These are phyloP conservation scores for Pogoniulus pusillus DNA, from an alignment of 2,797 vertebrate genomes.

Conservation along the genomic window DNA sequence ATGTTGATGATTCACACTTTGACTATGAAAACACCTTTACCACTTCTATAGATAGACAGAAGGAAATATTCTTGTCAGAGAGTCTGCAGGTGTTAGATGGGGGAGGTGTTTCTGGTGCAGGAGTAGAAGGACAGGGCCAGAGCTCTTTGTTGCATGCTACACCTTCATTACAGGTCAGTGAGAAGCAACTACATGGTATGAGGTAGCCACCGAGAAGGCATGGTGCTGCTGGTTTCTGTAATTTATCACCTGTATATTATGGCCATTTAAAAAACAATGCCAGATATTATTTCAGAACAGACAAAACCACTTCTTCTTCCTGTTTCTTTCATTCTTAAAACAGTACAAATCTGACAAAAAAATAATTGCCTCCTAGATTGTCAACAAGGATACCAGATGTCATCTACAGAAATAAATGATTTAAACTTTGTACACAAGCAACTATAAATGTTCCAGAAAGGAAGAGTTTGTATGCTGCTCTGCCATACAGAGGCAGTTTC, in stretches of 20 bases:
- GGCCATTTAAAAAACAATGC: neutral
- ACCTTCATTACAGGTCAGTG: neutral
- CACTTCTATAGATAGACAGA: neutral
- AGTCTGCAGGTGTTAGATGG: neutral
- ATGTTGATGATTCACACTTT: neutral
- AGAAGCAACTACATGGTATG: neutral
- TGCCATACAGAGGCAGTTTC: neutral
- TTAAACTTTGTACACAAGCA: neutral
- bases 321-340: neutral
- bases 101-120: neutral
- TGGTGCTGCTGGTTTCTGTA: neutral
- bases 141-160: neutral
- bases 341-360: neutral
- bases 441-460: neutral
- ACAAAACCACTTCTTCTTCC: neutral
- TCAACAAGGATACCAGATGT: neutral
- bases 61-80: neutral
- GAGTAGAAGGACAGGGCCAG: neutral
- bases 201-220: neutral
- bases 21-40: neutral
- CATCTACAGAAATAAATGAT: neutral
- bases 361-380: rapidly evolving
- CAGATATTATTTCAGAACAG: neutral
- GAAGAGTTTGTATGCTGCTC: neutral
- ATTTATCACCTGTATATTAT: neutral